phyloP scores from a whole-genome alignment of 2,113 vertebrate species.

The Amazona vittata region DNA sequence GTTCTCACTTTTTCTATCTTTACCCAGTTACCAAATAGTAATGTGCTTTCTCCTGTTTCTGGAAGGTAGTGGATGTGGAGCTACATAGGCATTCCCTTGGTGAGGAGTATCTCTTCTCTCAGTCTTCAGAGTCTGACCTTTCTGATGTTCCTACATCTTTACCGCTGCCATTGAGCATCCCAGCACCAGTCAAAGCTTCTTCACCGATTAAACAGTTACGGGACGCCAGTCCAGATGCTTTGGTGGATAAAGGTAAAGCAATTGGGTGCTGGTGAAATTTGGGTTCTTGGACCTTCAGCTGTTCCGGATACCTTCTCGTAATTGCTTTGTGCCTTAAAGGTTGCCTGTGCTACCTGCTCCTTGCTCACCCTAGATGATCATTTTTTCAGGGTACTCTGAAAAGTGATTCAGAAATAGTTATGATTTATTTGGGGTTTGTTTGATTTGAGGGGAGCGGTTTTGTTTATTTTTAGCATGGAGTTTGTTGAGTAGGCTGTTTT shows the following conservation, averaged over 20 bases:
- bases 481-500: background rate
- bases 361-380: background rate
- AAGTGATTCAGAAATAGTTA: background rate
- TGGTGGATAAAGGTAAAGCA: slow-evolving; percentile 86
- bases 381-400: background rate
- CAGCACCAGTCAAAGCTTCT: slow-evolving; percentile 76
- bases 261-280: background rate
- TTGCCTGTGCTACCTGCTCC: background rate
- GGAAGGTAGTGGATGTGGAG: slow-evolving; percentile 96
- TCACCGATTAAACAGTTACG: slow-evolving; percentile 81
- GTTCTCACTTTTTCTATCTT: background rate
- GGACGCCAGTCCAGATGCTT: slow-evolving; percentile 72
- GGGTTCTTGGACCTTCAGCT: background rate
- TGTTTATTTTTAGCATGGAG: background rate
- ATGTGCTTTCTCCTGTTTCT: background rate
- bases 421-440: background rate
- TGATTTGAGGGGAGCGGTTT: background rate
- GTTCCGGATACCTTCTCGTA: background rate
- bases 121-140: slow-evolving; percentile 75
- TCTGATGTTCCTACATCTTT: slow-evolving; percentile 71
- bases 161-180: slow-evolving; percentile 68
- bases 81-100: slow-evolving; percentile 91
- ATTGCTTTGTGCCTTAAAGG: background rate
- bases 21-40: background rate
- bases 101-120: slow-evolving; percentile 84